Evolutionary conservation across 2,888 invertebrate genomes (phyloP), one percentile per base, ranked within the genome.

Genomic region (Drosophila hamatofila): DNA sequence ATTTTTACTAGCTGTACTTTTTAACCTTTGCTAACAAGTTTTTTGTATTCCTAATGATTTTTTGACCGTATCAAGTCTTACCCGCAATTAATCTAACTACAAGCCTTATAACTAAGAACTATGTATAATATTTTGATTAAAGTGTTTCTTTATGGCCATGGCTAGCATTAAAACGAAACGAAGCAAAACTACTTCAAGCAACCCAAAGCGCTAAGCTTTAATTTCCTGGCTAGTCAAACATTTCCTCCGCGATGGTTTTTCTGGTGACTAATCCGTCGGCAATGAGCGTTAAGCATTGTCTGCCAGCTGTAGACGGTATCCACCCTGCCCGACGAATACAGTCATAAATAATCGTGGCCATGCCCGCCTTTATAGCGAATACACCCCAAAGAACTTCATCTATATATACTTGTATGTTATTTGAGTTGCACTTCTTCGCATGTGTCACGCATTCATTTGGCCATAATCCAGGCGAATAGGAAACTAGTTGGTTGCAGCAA

Each of bases 311-410:
- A 37, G 52, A 25, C 14, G 2, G 35, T 49, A 68, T 62, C 61
- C 67, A 64, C 70, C 70, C 64, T 49, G n/a, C 7, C 25, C 8
- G 52, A 39, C 52, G 63, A 66, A 82, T 76, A 61, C 66, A 87
- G 88, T 71, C 78, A 87, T 87, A 87, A 84, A 84, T 87, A 74
- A 80, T 55, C 39, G 41, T 63, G 62, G 35, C 69, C 61, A 61
- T 2, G 9, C 16, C 35, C 37, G 52, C 56, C 37, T 57, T 39
- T 63, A 65, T 42, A 37, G 39, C 49, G 49, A 54, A 49, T 21
- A 57, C 39, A 60, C 64, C 30, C 56, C 51, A 9, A n/a, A 30
- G 54, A 69, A 72, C 71, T 55, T 60, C 42, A 59, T 65, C 51
- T 57, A 16, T 57, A 42, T 49, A 57, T 44, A 18, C 3, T 3